Evolutionary conservation across 2,797 vertebrate genomes (phyloP).

Genomic region (Schizopygopsis pylzovi): DNA sequence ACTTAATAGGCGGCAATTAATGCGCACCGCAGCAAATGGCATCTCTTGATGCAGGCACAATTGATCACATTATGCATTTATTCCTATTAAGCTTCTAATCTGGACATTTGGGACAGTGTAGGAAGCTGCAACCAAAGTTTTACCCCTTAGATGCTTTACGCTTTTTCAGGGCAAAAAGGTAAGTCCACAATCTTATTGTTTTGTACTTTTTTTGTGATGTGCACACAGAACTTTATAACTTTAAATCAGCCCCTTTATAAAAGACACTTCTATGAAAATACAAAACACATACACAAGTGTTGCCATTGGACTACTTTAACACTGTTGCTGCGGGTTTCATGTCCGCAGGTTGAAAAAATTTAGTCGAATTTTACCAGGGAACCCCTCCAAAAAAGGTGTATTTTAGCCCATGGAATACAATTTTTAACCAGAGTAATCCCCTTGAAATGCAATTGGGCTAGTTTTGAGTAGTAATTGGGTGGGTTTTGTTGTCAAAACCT

Average conservation of each 20-base stretch:
- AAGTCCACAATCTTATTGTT: neutral
- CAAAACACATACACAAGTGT: too few species aligned
- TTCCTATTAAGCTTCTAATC: neutral
- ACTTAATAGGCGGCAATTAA: slow-evolving; percentile 5
- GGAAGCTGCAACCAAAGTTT: slow-evolving; percentile 18
- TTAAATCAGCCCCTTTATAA: neutral
- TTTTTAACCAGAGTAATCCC: too few species aligned
- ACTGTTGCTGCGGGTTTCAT: too few species aligned
- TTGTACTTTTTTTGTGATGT: neutral
- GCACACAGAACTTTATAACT: neutral
- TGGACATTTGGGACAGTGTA: neutral
- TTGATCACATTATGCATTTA: slow-evolving; percentile 1
- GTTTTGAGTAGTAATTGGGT: too few species aligned
- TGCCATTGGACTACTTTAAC: too few species aligned
- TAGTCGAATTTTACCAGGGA: too few species aligned
- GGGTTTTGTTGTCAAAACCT: too few species aligned
- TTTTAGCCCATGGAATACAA: too few species aligned
- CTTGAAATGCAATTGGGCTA: too few species aligned
- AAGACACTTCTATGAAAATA: neutral
- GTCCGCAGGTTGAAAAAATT: too few species aligned
- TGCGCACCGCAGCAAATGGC: neutral
- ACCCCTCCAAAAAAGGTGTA: too few species aligned
- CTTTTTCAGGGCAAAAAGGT: neutral
- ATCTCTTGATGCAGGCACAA: neutral
- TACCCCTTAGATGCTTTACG: neutral